Conservation (phyloP, 1,140 invertebrate species). For the Sogatella furcifera region DNA sequence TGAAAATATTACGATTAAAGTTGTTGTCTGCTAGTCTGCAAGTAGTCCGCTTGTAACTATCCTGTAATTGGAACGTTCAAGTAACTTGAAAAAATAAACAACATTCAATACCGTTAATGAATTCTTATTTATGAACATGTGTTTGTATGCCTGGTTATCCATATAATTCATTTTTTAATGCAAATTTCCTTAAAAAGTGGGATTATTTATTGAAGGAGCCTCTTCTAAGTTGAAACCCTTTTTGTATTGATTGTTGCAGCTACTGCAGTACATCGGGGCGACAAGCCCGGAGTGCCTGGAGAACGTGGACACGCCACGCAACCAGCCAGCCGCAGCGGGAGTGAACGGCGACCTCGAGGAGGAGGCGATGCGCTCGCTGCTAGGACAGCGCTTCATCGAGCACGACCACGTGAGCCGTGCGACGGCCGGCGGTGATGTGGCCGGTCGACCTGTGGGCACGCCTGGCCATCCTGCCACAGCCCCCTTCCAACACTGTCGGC, state of each 20-base stretch:
- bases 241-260: slow-evolving; percentile 45
- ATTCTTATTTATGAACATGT: too few species aligned
- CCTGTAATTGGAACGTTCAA: too few species aligned
- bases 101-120: too few species aligned
- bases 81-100: too few species aligned
- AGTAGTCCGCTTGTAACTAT: too few species aligned
- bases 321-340: slow-evolving; percentile 47
- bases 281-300: slow-evolving; percentile 84
- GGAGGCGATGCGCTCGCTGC: slow-evolving; percentile 71
- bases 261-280: slow-evolving; percentile 81
- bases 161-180: too few species aligned
- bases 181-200: too few species aligned
- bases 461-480: slow-evolving; percentile 28
- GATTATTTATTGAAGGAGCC: too few species aligned
- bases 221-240: too few species aligned
- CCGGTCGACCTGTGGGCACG: not conserved
- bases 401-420: slow-evolving; percentile 47
- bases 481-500: slow-evolving; percentile 72
- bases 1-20: too few species aligned
- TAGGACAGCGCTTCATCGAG: slow-evolving; percentile 68
- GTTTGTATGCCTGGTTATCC: too few species aligned
- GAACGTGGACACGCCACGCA: slow-evolving; percentile 53
- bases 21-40: too few species aligned
- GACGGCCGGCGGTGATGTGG: not conserved
- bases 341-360: slow-evolving; percentile 55